Conservation (phyloP, 1,140 invertebrate species). For the Ruditapes philippinarum region DNA sequence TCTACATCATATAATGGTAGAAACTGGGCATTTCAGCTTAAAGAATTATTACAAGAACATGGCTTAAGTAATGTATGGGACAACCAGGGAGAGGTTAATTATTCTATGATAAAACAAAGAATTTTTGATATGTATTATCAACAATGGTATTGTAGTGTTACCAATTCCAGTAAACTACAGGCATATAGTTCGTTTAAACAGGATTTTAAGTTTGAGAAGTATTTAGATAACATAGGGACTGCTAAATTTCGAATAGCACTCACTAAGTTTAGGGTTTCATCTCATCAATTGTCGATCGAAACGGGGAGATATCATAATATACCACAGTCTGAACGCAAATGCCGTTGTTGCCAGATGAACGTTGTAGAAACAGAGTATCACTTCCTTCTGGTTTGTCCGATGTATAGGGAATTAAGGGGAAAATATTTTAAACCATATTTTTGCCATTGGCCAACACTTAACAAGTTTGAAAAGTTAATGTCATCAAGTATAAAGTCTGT, state of each 20-base stretch:
- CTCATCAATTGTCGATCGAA: not conserved
- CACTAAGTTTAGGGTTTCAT: constrained; percentile 6
- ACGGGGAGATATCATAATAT: constrained; percentile 12
- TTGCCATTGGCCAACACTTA: not conserved
- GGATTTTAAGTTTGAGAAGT: not conserved
- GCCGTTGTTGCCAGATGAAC: not conserved
- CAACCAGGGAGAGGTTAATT: not conserved
- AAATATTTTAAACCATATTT: not conserved
- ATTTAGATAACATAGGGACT: not conserved
- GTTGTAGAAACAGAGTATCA: constrained; percentile 1
- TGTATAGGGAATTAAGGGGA: not conserved
- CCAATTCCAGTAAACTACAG: constrained; percentile 19
- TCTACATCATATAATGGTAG: not conserved
- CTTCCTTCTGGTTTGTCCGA: not conserved
- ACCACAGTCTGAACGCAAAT: not conserved
- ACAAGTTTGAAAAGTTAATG: not conserved
- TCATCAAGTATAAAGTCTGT: not conserved
- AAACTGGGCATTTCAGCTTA: constrained; percentile 14
- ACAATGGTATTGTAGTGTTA: not conserved
- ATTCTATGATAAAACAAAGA: not conserved
- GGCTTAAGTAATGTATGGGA: constrained; percentile 7
- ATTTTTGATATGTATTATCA: constrained; percentile 18
- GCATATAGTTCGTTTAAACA: not conserved
- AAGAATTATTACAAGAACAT: constrained; percentile 15
- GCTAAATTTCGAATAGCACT: constrained; percentile 22